Base-by-base conservation (phyloP, 2,888 invertebrate genomes). In the Stenchaetothrips biformis region DNA sequence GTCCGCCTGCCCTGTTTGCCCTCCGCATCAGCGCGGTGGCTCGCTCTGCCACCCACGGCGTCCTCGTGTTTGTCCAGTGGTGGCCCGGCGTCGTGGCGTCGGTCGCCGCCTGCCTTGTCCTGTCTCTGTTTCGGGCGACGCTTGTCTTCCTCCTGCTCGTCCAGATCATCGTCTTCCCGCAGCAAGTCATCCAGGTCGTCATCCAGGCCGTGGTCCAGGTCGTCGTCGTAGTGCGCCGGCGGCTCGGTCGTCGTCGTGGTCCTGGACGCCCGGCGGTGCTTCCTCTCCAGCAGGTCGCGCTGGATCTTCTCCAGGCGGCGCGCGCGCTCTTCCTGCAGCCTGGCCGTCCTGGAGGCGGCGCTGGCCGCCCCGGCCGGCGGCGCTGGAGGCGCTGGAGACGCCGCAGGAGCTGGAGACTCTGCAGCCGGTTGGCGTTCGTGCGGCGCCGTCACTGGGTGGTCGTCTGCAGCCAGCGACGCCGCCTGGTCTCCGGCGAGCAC, bases 231-330 rank as follows among this genome's bases (percentile, higher is more conserved):
- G 67, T 21, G 18, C 8, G 6, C 25, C 7, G 25, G 25, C 25
- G 67, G 21, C 25, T 11, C 67, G 67, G 21, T 21, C 21, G 67
- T 25, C 1, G 67, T 21, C 67, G 11, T 21, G 21, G 25, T 7
- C 67, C 25, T 59, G 67, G 67, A 37, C 67, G 67, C 67, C 37
- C 4, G 53, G 4, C 53, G 67, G 21, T 25, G 67, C 67, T 74
- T 74, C 21, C 25, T 21, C 67, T 74, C 67, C 67, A 74, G 21
- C 67, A 74, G 0, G 9, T 74, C 67, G 21, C 67, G 21, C 25
- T 74, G 67, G 25, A 74, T n/a, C 67, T 25, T 74, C 67, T 74
- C 67, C 67, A 74, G 67, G 25, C 67, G 67, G 8, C 67, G 67
- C 21, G 67, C 67, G 7, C 67, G 67, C 67, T 74, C 67, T 21